Evolutionary conservation across 2,797 vertebrate species (phyloP).

Genomic region (Lutjanus campechanus): DNA sequence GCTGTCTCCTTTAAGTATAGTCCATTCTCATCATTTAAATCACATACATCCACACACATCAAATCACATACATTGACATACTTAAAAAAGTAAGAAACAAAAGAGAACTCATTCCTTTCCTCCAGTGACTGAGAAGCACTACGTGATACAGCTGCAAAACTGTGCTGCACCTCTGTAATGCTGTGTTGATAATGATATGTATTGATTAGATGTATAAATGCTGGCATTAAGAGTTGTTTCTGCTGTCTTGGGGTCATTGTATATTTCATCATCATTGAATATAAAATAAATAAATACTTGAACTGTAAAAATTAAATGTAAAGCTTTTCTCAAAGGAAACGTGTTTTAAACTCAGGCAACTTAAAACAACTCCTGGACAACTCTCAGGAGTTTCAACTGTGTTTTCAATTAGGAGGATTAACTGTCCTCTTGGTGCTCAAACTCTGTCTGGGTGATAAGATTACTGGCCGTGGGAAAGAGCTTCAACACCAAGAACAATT

Average conservation of each 20-base stretch:
- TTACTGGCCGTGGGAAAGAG: constrained; percentile 60
- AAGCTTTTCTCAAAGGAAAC: constrained; percentile 30
- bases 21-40: constrained; percentile 18
- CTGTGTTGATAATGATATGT: constrained; percentile 37
- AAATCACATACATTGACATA: constrained; percentile 9
- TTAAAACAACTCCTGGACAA: constrained; percentile 42
- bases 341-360: constrained; percentile 42
- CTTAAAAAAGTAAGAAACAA: constrained; percentile 23
- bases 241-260: constrained; percentile 1
- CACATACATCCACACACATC: constrained; percentile 25
- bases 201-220: constrained; percentile 6
- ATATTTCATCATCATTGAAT: background rate
- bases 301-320: constrained; percentile 27
- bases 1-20: constrained; percentile 15
- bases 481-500: constrained; percentile 41
- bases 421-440: constrained; percentile 38
- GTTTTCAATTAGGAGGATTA: constrained; percentile 44
- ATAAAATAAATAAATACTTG: constrained; percentile 38
- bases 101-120: constrained; percentile 23
- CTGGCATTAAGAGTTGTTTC: constrained; percentile 35
- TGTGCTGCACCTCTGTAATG: constrained; percentile 36
- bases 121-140: constrained; percentile 9
- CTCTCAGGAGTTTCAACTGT: constrained; percentile 36
- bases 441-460: constrained; percentile 45
- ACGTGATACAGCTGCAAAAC: constrained; percentile 25